A percentile compares a stretch with the other conserved stretches of the same genome.
Evolutionary conservation across 2,113 vertebrate species (phyloP).

Genomic region (Leiothrix lutea): DNA sequence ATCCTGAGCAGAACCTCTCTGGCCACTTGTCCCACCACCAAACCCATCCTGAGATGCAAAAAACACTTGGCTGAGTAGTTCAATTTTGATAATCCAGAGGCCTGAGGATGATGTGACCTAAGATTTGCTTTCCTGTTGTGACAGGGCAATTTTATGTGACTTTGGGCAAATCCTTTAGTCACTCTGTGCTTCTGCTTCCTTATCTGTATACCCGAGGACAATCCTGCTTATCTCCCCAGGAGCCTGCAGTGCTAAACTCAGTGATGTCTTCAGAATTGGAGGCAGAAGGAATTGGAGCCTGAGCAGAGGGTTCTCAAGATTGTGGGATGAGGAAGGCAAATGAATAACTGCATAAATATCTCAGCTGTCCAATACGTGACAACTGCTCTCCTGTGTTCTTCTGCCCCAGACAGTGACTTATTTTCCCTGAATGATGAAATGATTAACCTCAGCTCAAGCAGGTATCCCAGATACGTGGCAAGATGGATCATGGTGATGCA

Average conservation of each 20-base stretch:
- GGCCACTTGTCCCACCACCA: not conserved
- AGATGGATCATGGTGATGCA: not conserved
- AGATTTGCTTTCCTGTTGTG: not conserved
- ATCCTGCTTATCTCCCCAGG: not conserved
- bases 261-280: not conserved
- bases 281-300: not conserved
- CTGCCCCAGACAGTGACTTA: constrained; percentile 6
- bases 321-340: not conserved
- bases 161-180: not conserved
- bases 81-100: not conserved
- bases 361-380: not conserved
- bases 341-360: not conserved
- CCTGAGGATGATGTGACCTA: not conserved
- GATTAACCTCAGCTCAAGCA: not conserved
- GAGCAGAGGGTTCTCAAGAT: not conserved
- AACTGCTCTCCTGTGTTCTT: not conserved
- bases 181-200: not conserved
- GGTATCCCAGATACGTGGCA: not conserved
- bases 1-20: not conserved
- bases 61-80: fast-evolving
- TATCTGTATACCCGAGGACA: not conserved
- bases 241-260: not conserved
- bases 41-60: not conserved
- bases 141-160: not conserved
- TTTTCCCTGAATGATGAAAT: not conserved